Conservation (phyloP, 2,888 invertebrate genomes). For the Xylota sylvarum region DNA sequence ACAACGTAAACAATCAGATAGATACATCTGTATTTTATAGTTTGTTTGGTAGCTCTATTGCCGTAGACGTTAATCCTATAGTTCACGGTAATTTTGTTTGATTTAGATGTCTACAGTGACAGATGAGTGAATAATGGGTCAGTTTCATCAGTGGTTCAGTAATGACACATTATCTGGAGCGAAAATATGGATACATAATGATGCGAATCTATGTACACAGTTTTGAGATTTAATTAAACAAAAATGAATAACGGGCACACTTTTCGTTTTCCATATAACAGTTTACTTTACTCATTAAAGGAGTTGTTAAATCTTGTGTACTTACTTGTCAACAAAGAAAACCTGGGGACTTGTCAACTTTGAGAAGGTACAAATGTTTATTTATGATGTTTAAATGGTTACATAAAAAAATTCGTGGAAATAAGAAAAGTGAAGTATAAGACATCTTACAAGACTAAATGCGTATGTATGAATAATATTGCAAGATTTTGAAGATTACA, state of each 20-base stretch:
- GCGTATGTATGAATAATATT: too few relatives aligned
- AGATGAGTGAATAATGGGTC: background rate
- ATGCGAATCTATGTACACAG: background rate
- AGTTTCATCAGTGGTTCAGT: background rate
- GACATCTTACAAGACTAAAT: too few relatives aligned
- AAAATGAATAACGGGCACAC: background rate
- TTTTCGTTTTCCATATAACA: background rate
- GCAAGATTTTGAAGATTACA: too few relatives aligned
- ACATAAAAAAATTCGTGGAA: too few relatives aligned
- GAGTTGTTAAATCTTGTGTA: background rate
- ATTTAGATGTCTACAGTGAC: slow-evolving; percentile 1
- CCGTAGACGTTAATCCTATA: background rate
- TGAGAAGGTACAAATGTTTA: background rate
- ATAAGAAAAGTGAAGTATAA: too few relatives aligned
- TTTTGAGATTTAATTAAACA: background rate
- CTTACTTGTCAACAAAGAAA: background rate
- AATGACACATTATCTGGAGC: background rate
- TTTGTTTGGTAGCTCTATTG: slow-evolving; percentile 9
- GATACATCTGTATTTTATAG: slow-evolving; percentile 17
- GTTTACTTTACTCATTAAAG: background rate
- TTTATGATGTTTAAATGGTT: too few relatives aligned
- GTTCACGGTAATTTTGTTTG: slow-evolving; percentile 22
- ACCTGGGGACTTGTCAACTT: background rate
- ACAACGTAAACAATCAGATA: slow-evolving; percentile 3
- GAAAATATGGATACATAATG: too few relatives aligned